These are phyloP conservation scores for Suncus etruscus DNA, from an alignment of 2,113 vertebrate genomes.

Conservation along the genomic window DNA sequence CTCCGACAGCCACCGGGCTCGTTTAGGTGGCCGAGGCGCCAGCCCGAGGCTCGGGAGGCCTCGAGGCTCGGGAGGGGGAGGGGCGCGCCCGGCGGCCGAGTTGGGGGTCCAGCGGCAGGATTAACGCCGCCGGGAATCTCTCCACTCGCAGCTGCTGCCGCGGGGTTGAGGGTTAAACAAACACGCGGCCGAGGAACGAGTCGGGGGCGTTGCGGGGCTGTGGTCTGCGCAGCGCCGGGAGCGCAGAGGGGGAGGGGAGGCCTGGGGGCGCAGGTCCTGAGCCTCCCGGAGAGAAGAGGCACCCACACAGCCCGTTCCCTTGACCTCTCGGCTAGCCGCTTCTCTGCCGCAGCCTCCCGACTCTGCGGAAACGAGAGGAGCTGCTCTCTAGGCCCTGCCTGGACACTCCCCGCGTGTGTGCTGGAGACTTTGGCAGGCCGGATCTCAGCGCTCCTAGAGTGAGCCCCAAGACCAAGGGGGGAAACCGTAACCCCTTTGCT, in stretches of 20 bases:
- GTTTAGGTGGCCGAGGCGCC: background rate
- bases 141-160: constrained; percentile 40
- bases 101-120: constrained; percentile 58
- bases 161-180: constrained; percentile 83
- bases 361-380: constrained; percentile 36
- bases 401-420: background rate
- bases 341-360: constrained; percentile 51
- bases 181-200: constrained; percentile 82
- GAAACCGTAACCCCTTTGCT: background rate
- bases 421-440: background rate
- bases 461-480: background rate
- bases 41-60: background rate
- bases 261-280: background rate
- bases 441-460: background rate
- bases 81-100: background rate
- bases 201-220: constrained; percentile 48
- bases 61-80: background rate
- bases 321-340: background rate
- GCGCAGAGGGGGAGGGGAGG: background rate
- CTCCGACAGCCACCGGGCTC: background rate
- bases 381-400: too few species aligned
- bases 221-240: background rate
- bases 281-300: background rate
- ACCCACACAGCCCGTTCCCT: constrained; percentile 2
- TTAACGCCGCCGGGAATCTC: constrained; percentile 71